Conservation (phyloP, 2,797 vertebrate species). For the Thaleichthys pacificus region DNA sequence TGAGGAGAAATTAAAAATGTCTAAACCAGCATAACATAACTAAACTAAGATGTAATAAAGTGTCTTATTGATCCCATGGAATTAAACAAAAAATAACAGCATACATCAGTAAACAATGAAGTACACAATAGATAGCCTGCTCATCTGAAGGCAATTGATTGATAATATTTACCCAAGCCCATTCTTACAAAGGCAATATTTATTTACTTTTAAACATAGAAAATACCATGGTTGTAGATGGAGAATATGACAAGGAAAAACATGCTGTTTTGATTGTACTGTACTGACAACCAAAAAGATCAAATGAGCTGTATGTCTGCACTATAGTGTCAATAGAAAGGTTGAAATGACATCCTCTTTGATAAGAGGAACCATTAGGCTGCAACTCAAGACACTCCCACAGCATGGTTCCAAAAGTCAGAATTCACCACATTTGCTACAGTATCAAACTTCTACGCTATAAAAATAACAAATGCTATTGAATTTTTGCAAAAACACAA, state of each 20-base stretch:
- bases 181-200: constrained; percentile 31
- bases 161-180: constrained; percentile 14
- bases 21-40: neutral
- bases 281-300: constrained; percentile 7
- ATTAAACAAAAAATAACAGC: neutral
- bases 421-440: constrained; percentile 35
- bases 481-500: too few species aligned
- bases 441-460: too few species aligned
- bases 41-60: too few species aligned
- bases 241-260: constrained; percentile 1
- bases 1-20: neutral
- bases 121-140: constrained; percentile 36
- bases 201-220: constrained; percentile 5
- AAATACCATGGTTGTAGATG: constrained; percentile 3
- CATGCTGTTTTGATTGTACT: constrained; percentile 20
- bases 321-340: neutral
- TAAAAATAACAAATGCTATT: too few species aligned
- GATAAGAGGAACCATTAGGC: constrained; percentile 4
- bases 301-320: neutral
- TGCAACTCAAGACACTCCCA: constrained; percentile 14
- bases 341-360: neutral
- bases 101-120: neutral
- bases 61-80: too few species aligned
- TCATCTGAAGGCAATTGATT: constrained; percentile 37
- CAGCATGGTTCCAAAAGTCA: constrained; percentile 22